phyloP scores from a whole-genome alignment of 1,140 invertebrate genomes.

The Pteromalus puparum region DNA sequence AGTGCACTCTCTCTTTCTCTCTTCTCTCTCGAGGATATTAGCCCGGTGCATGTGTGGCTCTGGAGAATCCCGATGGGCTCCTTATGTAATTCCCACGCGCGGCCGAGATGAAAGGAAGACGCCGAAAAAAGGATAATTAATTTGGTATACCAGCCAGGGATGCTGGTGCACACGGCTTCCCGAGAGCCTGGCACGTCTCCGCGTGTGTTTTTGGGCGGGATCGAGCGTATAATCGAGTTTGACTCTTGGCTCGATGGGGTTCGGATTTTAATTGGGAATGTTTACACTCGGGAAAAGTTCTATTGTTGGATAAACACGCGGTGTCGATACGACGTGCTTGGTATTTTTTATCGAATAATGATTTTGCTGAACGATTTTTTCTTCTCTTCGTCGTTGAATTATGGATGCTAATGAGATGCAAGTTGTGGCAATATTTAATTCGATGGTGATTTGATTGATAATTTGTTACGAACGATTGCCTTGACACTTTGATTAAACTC shows the following conservation, averaged over 20 bases:
- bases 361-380: not conserved
- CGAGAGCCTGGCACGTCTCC: not conserved
- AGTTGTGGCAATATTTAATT: too few species aligned
- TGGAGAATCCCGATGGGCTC: slow-evolving; percentile 14
- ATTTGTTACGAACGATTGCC: too few species aligned
- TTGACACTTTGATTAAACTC: too few species aligned
- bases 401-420: too few species aligned
- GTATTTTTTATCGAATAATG: too few species aligned
- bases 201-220: slow-evolving; percentile 8
- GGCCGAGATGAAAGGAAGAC: slow-evolving; percentile 25
- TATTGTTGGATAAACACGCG: slow-evolving; percentile 9
- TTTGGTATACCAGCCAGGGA: slow-evolving; percentile 10
- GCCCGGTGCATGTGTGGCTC: not conserved
- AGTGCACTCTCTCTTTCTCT: not conserved
- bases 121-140: slow-evolving; percentile 44
- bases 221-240: slow-evolving; percentile 39
- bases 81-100: slow-evolving; percentile 27
- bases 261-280: slow-evolving; percentile 31
- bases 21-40: not conserved
- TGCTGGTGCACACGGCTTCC: slow-evolving; percentile 2
- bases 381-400: not conserved
- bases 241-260: slow-evolving; percentile 14
- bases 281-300: not conserved
- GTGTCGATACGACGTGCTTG: not conserved
- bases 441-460: too few species aligned